Percentiles rank a stretch among this genome's conserved stretches.
These are phyloP conservation scores for Sinelater perroti DNA, from an alignment of 2,888 invertebrate genomes.

Conservation along the genomic window DNA sequence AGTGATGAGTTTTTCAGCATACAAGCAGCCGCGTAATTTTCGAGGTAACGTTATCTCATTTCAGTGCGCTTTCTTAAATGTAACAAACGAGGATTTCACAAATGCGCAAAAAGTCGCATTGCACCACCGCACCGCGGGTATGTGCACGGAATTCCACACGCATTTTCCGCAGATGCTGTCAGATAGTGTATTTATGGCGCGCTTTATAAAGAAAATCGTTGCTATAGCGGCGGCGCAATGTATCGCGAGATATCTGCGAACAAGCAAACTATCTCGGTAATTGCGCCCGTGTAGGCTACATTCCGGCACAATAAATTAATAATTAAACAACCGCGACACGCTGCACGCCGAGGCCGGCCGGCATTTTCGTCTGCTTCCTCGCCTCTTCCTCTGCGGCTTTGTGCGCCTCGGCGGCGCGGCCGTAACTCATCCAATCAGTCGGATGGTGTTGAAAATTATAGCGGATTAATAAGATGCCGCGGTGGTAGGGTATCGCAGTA, in stretches of 20 bases:
- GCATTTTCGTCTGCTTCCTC: conserved; percentile 8
- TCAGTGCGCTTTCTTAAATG: too few relatives aligned
- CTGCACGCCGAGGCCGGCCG: conserved; percentile 7
- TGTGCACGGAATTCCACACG: conserved; percentile 34
- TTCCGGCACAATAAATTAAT: conserved; percentile 40
- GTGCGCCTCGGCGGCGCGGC: neutral
- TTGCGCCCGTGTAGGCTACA: conserved; percentile 37
- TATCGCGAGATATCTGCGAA: conserved; percentile 39
- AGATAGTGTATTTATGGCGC: conserved; percentile 39
- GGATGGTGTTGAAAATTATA: conserved; percentile 13
- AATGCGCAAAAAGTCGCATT: too few relatives aligned
- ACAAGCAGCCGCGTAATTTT: too few relatives aligned
- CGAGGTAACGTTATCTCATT: too few relatives aligned
- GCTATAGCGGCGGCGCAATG: conserved; percentile 35
- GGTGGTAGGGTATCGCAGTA: neutral
- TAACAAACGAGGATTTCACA: too few relatives aligned
- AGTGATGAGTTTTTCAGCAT: too few relatives aligned
- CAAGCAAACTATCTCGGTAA: conserved; percentile 39
- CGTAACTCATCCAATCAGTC: neutral
- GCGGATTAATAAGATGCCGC: conserved; percentile 13
- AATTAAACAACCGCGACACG: conserved; percentile 35
- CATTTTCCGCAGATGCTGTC: conserved; percentile 37
- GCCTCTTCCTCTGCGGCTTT: neutral
- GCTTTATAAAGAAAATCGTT: conserved; percentile 39
- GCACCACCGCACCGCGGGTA: too few relatives aligned